These are phyloP conservation scores for Brotogeris chrysoptera DNA, from an alignment of 2,797 vertebrate genomes.

Conservation along the genomic window DNA sequence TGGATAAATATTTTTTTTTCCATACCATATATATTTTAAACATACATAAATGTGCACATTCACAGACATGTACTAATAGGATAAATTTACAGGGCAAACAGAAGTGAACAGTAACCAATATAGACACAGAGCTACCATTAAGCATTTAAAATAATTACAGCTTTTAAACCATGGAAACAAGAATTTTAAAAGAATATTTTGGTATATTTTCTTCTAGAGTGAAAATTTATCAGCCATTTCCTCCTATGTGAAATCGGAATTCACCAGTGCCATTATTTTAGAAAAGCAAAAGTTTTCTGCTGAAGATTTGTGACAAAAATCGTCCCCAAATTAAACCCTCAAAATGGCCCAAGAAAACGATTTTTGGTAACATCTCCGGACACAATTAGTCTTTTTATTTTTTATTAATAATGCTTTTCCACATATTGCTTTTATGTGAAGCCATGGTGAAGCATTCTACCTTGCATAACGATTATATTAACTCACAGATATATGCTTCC, in stretches of 20 bases:
- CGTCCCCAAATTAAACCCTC: background rate
- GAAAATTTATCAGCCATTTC: background rate
- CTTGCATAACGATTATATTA: background rate
- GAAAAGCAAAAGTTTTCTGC: background rate
- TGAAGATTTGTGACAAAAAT: background rate
- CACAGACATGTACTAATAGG: background rate
- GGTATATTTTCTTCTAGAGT: background rate
- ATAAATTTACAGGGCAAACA: background rate
- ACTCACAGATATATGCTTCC: background rate
- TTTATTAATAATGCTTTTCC: background rate
- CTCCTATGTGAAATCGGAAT: background rate
- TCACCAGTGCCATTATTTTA: background rate
- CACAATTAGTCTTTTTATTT: background rate
- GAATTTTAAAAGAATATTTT: background rate
- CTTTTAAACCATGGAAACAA: constrained; percentile 26
- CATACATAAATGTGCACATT: background rate
- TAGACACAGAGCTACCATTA: constrained; percentile 14
- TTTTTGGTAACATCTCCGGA: background rate
- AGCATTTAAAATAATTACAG: constrained; percentile 55
- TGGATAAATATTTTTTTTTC: constrained; percentile 33
- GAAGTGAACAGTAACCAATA: background rate
- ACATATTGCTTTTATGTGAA: background rate
- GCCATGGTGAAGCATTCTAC: background rate
- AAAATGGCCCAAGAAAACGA: background rate
- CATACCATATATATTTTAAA: constrained; percentile 15